Conservation (phyloP, 2,113 vertebrate species). For the Oreochromis niloticus region DNA sequence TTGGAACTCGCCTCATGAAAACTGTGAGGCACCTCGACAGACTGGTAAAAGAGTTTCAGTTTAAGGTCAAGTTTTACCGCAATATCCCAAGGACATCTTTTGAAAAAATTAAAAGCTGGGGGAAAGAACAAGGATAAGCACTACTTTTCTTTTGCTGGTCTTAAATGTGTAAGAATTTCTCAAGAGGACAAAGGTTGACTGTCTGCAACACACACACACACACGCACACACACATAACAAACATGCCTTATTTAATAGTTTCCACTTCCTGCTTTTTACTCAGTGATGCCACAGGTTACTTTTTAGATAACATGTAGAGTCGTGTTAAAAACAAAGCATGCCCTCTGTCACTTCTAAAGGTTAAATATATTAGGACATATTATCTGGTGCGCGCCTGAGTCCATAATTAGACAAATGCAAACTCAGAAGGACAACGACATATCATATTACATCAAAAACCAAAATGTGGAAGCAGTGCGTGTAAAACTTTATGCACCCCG, state of each 20-base stretch:
- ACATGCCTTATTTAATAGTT: neutral
- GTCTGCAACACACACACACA: neutral
- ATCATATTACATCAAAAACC: neutral
- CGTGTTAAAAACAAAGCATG: neutral
- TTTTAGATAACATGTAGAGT: neutral
- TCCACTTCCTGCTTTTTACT: neutral
- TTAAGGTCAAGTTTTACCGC: neutral
- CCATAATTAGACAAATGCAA: neutral
- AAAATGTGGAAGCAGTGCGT: neutral
- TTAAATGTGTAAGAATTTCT: neutral
- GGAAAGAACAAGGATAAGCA: neutral
- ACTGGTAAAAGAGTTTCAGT: neutral
- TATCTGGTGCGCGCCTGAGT: neutral
- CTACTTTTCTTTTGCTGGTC: neutral
- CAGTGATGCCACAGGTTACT: neutral
- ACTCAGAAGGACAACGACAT: neutral
- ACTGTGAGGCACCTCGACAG: neutral
- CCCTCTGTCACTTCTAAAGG: neutral
- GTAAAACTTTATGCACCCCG: neutral
- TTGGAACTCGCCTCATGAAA: neutral
- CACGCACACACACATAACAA: accelerated
- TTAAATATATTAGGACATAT: neutral
- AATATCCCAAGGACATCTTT: neutral
- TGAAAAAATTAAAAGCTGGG: neutral
- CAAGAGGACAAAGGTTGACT: neutral